Base-by-base conservation (phyloP, 2,113 vertebrate species). In the Varanus komodoensis region DNA sequence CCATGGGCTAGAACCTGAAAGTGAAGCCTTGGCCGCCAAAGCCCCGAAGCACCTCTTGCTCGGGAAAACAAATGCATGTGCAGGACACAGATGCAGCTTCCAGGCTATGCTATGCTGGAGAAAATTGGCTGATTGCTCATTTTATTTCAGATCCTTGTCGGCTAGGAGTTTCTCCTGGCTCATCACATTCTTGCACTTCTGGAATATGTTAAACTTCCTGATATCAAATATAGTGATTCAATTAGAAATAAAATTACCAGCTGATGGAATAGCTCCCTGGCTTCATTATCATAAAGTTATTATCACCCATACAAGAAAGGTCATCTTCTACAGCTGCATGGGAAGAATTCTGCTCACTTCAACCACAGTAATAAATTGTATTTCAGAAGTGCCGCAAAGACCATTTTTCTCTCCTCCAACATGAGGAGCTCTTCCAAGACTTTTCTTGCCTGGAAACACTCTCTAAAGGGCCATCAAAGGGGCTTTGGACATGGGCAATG, bases 241-340 rank as follows among this genome's bases (percentile, higher is more conserved):
- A 90, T 90, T 86, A 90, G 83, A 86, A 90, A 90, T 90, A 86
- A 90, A 90, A 90, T 90, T 86, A 86, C 83, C 83, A 85, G 83
- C 15, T 0, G 12, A 69, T 44, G 64, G 74, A 90, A 90, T 86
- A 64, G 75, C 79, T 86, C 84, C 86, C 83, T 25, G 61, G 75
- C 74, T 77, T 90, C 89, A 90, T 90, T 90, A 86, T 80, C 75
- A 86, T 85, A 90, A 90, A 90, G 64, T 90, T 86, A 90, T 90
- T 80, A 86, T 86, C 89, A 80, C 50, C 25, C 64, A 52, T 80
- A 57, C 75, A 86, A 86, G 64, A 90, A 90, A 90, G 89, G 89
- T 80, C 74, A 90, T 86, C 84, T 85, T 79, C 48, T 90, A 85
- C 83, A 86, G 75, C 74, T 85, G 83, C 61, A 48, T 34, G 79